Percentiles rank a stretch among this genome's conserved stretches.
Evolutionary conservation across 2,797 vertebrate species (phyloP).

Genomic region (Poeciliopsis infans): DNA sequence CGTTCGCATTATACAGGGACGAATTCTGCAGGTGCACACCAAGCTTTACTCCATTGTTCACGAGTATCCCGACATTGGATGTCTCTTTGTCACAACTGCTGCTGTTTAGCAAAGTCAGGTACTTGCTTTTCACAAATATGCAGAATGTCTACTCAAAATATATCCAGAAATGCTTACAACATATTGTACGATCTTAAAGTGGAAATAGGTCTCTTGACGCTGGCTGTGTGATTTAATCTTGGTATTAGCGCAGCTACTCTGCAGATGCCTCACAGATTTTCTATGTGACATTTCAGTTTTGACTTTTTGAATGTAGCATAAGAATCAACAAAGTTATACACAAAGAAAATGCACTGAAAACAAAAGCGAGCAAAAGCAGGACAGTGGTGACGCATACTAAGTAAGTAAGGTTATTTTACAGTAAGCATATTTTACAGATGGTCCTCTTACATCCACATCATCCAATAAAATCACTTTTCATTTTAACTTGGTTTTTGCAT

Average conservation of each 20-base stretch:
- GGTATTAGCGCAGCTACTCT: not conserved
- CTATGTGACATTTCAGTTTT: not conserved
- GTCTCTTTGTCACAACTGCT: constrained; percentile 7
- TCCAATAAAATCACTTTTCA: no score
- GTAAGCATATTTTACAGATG: no score
- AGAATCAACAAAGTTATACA: no score
- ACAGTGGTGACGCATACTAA: no score
- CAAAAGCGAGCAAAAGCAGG: no score
- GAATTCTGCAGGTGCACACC: constrained; percentile 69
- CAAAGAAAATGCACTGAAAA: no score
- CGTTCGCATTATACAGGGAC: constrained; percentile 51
- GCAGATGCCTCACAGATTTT: not conserved
- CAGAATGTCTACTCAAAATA: not conserved
- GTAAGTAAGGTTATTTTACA: no score
- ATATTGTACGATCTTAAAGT: not conserved
- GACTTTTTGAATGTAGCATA: no score
- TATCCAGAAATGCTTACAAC: constrained; percentile 1
- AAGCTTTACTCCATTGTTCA: constrained; percentile 38
- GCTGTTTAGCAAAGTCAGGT: constrained; percentile 4
- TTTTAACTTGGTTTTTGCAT: no score
- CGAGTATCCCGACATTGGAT: not conserved
- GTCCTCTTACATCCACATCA: no score
- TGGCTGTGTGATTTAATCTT: not conserved
- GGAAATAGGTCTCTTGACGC: not conserved
- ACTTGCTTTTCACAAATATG: not conserved